Percentiles rank a stretch among this genome's conserved stretches.
Conservation (phyloP, 92 coral and sea anemone species). For the Montipora capitata region DNA sequence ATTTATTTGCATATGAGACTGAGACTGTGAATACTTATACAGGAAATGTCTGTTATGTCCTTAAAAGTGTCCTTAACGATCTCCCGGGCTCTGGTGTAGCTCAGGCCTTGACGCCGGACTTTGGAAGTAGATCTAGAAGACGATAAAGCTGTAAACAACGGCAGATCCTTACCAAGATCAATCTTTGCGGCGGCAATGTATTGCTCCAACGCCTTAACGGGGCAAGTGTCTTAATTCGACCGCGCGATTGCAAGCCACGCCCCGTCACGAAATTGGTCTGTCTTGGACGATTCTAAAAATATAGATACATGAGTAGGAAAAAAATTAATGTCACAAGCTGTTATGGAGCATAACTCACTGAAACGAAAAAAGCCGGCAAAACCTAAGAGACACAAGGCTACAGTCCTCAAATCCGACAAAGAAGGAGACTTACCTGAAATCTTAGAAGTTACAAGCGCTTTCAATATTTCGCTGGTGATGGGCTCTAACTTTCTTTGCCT, state of each 20-base stretch:
- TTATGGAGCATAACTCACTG: constrained; percentile 13
- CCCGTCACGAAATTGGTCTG: constrained; percentile 62
- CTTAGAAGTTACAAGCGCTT: constrained; percentile 22
- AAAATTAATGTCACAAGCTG: constrained; percentile 39
- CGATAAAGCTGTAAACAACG: constrained; percentile 53
- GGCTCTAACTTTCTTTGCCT: not conserved
- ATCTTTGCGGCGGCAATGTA: constrained; percentile 67
- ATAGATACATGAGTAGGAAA: not conserved
- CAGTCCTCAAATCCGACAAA: constrained; percentile 27
- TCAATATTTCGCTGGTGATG: not conserved
- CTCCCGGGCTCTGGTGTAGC: constrained; percentile 69
- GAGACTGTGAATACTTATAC: constrained; percentile 62
- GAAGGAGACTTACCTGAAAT: constrained; percentile 60
- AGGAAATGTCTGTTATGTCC: constrained; percentile 63
- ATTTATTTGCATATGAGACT: not conserved
- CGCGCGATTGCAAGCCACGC: constrained; percentile 67
- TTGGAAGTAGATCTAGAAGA: constrained; percentile 27
- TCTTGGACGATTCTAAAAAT: constrained; percentile 65
- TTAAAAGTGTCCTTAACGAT: constrained; percentile 57
- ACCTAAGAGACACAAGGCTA: constrained; percentile 43
- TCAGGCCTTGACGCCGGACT: constrained; percentile 57
- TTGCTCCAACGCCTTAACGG: constrained; percentile 53
- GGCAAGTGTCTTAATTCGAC: constrained; percentile 56
- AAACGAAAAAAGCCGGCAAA: constrained; percentile 26
- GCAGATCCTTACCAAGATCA: constrained; percentile 61